Conservation (phyloP, 2,113 vertebrate species). For the Peucedramus taeniatus region DNA sequence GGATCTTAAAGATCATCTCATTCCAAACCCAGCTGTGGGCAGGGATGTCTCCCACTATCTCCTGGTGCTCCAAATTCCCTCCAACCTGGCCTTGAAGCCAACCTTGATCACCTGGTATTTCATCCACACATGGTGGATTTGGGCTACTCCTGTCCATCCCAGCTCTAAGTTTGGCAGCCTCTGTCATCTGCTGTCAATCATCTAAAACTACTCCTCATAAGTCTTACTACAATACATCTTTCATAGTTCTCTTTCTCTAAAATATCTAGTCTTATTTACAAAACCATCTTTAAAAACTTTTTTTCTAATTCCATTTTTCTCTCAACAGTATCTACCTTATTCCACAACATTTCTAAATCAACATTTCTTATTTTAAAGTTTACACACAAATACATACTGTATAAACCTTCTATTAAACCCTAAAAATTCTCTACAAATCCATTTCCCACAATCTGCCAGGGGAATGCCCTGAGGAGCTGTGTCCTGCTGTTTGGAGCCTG, state of each 20-base stretch:
- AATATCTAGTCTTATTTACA: background rate
- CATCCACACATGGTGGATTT: background rate
- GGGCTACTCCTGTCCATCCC: background rate
- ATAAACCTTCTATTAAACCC: background rate
- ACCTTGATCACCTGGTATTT: background rate
- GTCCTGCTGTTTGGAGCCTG: background rate
- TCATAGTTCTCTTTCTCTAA: background rate
- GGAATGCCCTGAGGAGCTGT: background rate
- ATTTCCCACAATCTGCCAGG: background rate
- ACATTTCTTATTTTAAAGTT: background rate
- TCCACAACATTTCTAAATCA: background rate
- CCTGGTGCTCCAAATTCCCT: background rate
- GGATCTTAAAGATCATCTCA: too few relatives aligned
- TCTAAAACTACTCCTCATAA: background rate
- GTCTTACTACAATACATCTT: background rate
- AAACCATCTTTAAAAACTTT: background rate
- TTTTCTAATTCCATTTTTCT: background rate
- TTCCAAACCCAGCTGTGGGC: background rate
- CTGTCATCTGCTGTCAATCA: background rate
- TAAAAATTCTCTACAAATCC: background rate
- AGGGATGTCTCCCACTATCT: background rate
- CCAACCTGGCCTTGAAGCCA: background rate
- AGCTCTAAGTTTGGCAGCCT: background rate
- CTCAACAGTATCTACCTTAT: background rate
- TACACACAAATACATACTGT: background rate